Evolutionary conservation across 2,113 vertebrate genomes (phyloP).

Genomic region (Calyptommatus sinebrachiatus): DNA sequence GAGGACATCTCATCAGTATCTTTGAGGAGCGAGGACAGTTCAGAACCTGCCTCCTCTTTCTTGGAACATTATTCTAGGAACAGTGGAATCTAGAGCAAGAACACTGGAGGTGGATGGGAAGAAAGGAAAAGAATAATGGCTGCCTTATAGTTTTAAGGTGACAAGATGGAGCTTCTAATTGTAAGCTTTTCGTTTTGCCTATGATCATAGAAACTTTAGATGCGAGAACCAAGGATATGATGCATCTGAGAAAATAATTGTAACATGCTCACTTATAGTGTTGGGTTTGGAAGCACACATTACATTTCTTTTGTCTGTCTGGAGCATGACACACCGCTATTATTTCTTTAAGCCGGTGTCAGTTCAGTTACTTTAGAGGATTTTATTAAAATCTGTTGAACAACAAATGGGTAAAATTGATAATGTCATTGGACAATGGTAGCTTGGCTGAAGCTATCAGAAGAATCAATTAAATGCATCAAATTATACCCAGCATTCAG

Average conservation of each 20-base stretch:
- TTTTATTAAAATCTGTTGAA: constrained; percentile 63
- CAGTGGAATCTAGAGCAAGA: too few species aligned
- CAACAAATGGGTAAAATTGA: constrained; percentile 66
- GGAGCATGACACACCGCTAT: constrained; percentile 46
- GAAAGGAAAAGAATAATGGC: too few species aligned
- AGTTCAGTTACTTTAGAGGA: constrained; percentile 30
- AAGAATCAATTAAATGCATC: constrained; percentile 65
- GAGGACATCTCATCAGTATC: too few species aligned
- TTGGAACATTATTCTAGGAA: too few species aligned
- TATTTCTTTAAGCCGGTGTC: constrained; percentile 60
- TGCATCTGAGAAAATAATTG: constrained; percentile 59
- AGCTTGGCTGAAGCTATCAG: constrained; percentile 62
- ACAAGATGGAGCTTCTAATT: too few species aligned
- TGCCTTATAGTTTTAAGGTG: too few species aligned
- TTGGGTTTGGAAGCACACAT: constrained; percentile 59
- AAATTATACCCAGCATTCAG: constrained; percentile 66
- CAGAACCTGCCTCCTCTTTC: too few species aligned
- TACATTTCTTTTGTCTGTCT: constrained; percentile 44
- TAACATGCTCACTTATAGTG: not conserved
- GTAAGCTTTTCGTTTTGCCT: too few species aligned
- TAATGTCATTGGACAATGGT: constrained; percentile 67
- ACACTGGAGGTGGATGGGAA: too few species aligned
- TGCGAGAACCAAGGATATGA: not conserved
- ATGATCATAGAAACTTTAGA: too few species aligned
- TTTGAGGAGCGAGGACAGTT: too few species aligned